Percentiles rank a stretch among this genome's conserved stretches.
These are phyloP conservation scores for Gadopsis bispinosus DNA, from an alignment of 2,797 vertebrate genomes.

Conservation along the genomic window DNA sequence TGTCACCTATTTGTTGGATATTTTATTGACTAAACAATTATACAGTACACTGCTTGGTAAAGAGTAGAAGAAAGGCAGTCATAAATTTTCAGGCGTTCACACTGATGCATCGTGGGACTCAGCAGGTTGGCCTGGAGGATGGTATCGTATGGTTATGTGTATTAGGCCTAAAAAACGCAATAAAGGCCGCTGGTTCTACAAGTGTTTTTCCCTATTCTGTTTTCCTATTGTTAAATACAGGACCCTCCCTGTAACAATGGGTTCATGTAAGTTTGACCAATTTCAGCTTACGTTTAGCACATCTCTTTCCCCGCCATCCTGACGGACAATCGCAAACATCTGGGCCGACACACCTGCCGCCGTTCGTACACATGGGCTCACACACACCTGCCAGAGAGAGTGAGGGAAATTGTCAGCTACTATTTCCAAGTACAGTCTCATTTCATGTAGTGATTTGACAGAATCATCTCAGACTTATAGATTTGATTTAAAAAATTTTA, in stretches of 20 bases:
- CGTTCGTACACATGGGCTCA: conserved; percentile 85
- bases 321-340: conserved; percentile 86
- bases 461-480: neutral
- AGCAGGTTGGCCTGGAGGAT: neutral
- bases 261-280: neutral
- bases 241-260: no score
- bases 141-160: neutral
- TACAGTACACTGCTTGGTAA: no score
- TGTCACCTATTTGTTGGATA: no score
- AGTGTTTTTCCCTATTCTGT: no score
- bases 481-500: neutral
- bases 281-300: conserved; percentile 80
- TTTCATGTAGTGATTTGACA: neutral
- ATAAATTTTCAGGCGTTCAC: no score
- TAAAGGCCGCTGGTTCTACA: no score
- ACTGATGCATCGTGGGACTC: conserved; percentile 6
- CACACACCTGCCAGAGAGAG: conserved; percentile 85
- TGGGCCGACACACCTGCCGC: conserved; percentile 83
- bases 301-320: conserved; percentile 82
- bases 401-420: neutral
- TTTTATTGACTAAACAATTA: no score
- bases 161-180: no score
- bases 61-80: neutral
- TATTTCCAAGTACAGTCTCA: neutral
- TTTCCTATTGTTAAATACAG: no score